Evolutionary conservation across 2,797 vertebrate genomes (phyloP), one percentile per base, ranked within the genome.

Genomic region (Brachyrhaphis roseni): DNA sequence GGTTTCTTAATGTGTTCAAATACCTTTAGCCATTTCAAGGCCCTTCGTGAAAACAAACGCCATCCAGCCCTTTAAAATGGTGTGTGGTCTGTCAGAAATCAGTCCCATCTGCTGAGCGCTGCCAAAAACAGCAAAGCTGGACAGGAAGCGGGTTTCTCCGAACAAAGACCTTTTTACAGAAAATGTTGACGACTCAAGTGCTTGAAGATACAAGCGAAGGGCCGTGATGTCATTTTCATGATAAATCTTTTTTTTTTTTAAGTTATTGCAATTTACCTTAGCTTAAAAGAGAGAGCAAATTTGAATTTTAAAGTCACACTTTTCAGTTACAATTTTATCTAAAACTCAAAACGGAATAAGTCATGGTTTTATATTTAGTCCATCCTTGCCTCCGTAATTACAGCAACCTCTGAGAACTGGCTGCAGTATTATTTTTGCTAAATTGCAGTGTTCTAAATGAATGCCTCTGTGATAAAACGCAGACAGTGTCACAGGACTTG

Each of bases 31-130:
- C 89, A 90, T 93, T 88, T 79, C 87, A 43, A 82, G 89, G 81
- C 80, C 84, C 86, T 85, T 91, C 80, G 82, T 88, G 83, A 94
- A 94, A 95, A 95, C 92, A 95, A 96, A 95, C 93, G 77, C 78
- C 83, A 8, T 91, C 88, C 89, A 86, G 41, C 84, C 87, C 86
- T 92, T 87, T 88, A 90, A 92, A 93, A 90, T 89, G 88, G 93
- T 96, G 95, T 96, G 96, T 96, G 95, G 95, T 96, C 95, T 91
- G 89, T 85, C 90, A 91, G 93, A 94, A 95, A 95, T 94, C 93
- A 94, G 90, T 95, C 92, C 93, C 95, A 95, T 95, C 92, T 95
- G 93, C 84, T 82, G 66, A 34, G 51, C 5, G 28, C 79, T 87
- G 94, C 96, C 96, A 96, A 95, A 85, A 95, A 93, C 92, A 95